Base-by-base conservation (phyloP, 2,113 vertebrate genomes). In the Puntigrus tetrazona region DNA sequence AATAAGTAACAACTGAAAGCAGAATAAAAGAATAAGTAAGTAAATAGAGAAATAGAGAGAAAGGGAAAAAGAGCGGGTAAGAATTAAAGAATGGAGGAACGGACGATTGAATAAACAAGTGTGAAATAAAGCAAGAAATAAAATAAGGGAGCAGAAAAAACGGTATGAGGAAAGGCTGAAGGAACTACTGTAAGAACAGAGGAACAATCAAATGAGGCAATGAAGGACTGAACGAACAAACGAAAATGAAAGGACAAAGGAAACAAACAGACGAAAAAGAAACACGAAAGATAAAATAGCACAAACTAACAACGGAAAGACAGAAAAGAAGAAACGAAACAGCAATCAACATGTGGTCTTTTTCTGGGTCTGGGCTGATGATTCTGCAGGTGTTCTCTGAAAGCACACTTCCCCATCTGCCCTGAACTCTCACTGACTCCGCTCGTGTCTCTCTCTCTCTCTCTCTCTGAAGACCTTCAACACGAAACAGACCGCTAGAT, bases 321-420 rank as follows among this genome's bases (percentile, higher is more conserved):
- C 27, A 63, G 27, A 29, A 65, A 65, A 31, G 27, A 65, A 69
- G 20, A 2, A 38, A 4, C 7, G 5, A 38, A 70, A 36, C 4
- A 38, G 25, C 52, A n/a, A 20, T 52, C 18, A 50, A 20, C 7
- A 55, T 1, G 20, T 57, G 52, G 52, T 20, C 20, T 52, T 55
- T 20, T 59, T 25, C 27, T 63, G 13, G 9, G 59, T 27, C 36
- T 72, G 27, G 18, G 27, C 27, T 59, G n/a, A 6, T 83, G 50
- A 43, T 59, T 55, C 55, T 67, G 82, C 69, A 86, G 75, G 67
- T 67, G 78, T 80, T 79, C 55, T 75, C 34, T 74, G 34, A 78
- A 76, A 47, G 18, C 50, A 13, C 57, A 29, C 7, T 63, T 79
- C 77, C 73, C n/a, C 41, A 43, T 63, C 73, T 57, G 73, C 13